These are phyloP conservation scores for Merops nubicus DNA, from an alignment of 2,113 vertebrate species.

Conservation along the genomic window DNA sequence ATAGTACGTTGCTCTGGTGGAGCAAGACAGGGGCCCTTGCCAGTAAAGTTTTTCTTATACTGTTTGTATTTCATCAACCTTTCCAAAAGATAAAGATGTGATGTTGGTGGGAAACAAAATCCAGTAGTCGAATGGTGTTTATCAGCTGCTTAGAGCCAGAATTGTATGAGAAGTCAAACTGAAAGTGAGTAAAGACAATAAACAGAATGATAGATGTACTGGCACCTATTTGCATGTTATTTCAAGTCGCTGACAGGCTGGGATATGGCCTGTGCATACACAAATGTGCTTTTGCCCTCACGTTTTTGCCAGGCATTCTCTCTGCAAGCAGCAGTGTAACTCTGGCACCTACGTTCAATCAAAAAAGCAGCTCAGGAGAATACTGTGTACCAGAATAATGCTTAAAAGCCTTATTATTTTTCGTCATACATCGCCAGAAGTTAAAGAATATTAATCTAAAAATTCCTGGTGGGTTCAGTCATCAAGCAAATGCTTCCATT, in stretches of 20 bases:
- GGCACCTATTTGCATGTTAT: conserved; percentile 56
- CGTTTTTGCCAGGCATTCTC: conserved; percentile 23
- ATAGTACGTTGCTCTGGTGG: background rate
- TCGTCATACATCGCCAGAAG: background rate
- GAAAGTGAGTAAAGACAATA: conserved; percentile 63
- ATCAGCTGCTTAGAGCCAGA: conserved; percentile 45
- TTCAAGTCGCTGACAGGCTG: conserved; percentile 51
- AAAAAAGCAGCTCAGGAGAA: background rate
- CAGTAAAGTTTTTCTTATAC: conserved; percentile 40
- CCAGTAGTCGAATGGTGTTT: conserved; percentile 41
- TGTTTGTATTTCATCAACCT: conserved; percentile 66
- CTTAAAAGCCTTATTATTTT: background rate
- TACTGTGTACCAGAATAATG: background rate
- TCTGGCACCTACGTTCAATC: background rate
- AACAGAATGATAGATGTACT: conserved; percentile 58
- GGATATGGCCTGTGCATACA: conserved; percentile 20
- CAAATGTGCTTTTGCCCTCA: conserved; percentile 37
- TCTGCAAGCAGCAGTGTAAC: background rate
- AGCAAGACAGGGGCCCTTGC: conserved; percentile 10
- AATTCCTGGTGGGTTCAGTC: background rate
- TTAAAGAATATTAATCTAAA: background rate
- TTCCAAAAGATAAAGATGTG: conserved; percentile 60
- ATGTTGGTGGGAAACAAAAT: conserved; percentile 59
- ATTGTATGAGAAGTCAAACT: conserved; percentile 43
- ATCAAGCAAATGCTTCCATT: background rate